Evolutionary conservation across 2,113 vertebrate species (phyloP).

Genomic region (Pluvianellus socialis): DNA sequence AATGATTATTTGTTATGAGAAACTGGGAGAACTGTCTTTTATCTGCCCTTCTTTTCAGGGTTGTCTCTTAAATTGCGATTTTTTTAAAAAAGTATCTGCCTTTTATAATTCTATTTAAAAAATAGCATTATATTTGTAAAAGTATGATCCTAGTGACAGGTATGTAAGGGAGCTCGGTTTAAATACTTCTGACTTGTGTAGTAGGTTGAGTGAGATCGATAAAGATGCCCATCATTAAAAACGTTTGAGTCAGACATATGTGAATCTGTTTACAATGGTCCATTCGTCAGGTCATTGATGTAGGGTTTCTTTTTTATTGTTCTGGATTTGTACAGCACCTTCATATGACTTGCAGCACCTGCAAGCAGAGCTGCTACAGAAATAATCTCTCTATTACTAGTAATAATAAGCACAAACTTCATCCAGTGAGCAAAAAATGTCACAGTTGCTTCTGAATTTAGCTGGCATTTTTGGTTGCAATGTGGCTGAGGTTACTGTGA

Average conservation of each 20-base stretch:
- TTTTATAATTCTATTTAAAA: background rate
- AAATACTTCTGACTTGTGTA: background rate
- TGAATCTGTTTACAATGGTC: background rate
- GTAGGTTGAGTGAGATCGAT: background rate
- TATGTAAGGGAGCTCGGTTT: background rate
- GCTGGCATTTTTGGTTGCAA: background rate
- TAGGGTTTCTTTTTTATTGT: background rate
- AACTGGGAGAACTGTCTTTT: background rate
- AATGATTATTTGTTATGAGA: background rate
- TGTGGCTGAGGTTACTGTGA: background rate
- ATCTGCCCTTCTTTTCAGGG: background rate
- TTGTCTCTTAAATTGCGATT: background rate
- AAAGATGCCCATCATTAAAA: background rate
- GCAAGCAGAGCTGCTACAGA: background rate
- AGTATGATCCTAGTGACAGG: background rate
- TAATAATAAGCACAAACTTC: background rate
- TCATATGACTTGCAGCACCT: background rate
- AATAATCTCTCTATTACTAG: background rate
- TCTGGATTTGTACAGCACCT: background rate
- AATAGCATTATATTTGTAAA: background rate
- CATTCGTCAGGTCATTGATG: background rate
- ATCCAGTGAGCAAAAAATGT: background rate
- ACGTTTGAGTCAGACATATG: background rate
- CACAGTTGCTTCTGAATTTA: background rate
- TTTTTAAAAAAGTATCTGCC: background rate